A percentile compares a stretch with the other conserved stretches of the same genome.
phyloP scores from a whole-genome alignment of 2,888 invertebrate species.

The Dynastes tityus region DNA sequence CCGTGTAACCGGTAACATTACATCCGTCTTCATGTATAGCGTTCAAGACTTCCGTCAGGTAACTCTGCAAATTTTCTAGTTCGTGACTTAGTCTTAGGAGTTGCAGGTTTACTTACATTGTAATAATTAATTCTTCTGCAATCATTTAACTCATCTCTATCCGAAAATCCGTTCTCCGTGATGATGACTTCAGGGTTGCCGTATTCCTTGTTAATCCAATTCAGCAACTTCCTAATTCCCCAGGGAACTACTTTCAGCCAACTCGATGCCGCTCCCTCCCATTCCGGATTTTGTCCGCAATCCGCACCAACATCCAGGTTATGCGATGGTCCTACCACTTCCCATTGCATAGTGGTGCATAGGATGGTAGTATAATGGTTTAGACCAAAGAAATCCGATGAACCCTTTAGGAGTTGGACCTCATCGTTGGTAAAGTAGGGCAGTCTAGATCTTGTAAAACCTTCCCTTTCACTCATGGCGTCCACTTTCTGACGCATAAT shows the following conservation, averaged over 20 bases:
- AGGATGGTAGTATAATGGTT: conserved; percentile 75
- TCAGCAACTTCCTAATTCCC: conserved; percentile 74
- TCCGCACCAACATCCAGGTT: conserved; percentile 30
- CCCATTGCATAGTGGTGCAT: conserved; percentile 19
- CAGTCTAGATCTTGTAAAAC: conserved; percentile 69
- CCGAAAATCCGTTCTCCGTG: conserved; percentile 74
- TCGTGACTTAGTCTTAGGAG: neutral
- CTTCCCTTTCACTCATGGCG: conserved; percentile 68
- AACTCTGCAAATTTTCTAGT: conserved; percentile 53
- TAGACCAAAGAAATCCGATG: conserved; percentile 78
- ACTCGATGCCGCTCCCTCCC: conserved; percentile 72
- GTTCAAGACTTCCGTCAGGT: conserved; percentile 69
- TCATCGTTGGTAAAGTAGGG: conserved; percentile 70
- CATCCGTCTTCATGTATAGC: conserved; percentile 70
- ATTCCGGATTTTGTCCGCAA: conserved; percentile 68
- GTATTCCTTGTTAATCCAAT: conserved; percentile 66
- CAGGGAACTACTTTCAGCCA: conserved; percentile 72
- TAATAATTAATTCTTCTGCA: conserved; percentile 62
- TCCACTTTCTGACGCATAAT: conserved; percentile 70
- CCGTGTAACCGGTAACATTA: conserved; percentile 72
- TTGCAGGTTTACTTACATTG: conserved; percentile 49
- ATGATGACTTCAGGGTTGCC: conserved; percentile 69
- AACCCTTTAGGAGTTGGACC: conserved; percentile 70
- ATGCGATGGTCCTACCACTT: conserved; percentile 32
- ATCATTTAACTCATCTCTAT: conserved; percentile 62